phyloP scores from a whole-genome alignment of 2,888 invertebrate species.

The Gasteruption jaculator region DNA sequence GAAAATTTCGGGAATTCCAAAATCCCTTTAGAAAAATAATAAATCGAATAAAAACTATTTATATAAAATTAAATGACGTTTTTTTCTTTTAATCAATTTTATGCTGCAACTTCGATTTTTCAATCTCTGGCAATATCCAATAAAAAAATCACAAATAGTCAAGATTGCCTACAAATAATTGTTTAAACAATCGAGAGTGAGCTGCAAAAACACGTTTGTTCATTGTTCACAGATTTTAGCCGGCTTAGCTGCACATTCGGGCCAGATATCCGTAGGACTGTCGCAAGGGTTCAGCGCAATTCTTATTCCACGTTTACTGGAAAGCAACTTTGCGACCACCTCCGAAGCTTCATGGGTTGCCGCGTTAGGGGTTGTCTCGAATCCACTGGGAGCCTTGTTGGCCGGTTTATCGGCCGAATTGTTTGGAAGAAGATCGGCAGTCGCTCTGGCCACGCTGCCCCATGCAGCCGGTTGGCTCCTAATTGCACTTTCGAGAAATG shows the following conservation, averaged over 20 bases:
- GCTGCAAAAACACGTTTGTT: too few species aligned
- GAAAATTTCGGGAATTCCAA: too few species aligned
- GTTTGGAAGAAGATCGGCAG: slow-evolving; percentile 61
- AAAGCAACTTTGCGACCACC: slow-evolving; percentile 58
- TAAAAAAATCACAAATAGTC: too few species aligned
- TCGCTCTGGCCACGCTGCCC: slow-evolving; percentile 65
- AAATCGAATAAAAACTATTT: too few species aligned
- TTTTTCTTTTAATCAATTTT: too few species aligned
- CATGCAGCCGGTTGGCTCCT: slow-evolving; percentile 68
- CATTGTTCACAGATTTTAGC: slow-evolving; percentile 62
- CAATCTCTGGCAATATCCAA: too few species aligned
- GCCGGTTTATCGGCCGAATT: slow-evolving; percentile 68
- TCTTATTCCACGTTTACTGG: slow-evolving; percentile 65
- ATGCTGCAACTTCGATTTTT: too few species aligned
- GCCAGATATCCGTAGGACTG: slow-evolving; percentile 72
- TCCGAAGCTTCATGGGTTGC: slow-evolving; percentile 69
- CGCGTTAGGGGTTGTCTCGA: slow-evolving; percentile 68
- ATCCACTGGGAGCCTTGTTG: slow-evolving; percentile 66
- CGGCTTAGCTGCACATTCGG: slow-evolving; percentile 68
- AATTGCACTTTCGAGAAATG: slow-evolving; percentile 62
- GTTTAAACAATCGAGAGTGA: too few species aligned
- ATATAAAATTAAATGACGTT: too few species aligned
- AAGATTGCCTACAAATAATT: too few species aligned
- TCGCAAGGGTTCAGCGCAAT: slow-evolving; percentile 75
- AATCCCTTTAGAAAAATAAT: too few species aligned